Conservation (phyloP, 2,888 invertebrate species). For the Trichopoda pennipes region DNA sequence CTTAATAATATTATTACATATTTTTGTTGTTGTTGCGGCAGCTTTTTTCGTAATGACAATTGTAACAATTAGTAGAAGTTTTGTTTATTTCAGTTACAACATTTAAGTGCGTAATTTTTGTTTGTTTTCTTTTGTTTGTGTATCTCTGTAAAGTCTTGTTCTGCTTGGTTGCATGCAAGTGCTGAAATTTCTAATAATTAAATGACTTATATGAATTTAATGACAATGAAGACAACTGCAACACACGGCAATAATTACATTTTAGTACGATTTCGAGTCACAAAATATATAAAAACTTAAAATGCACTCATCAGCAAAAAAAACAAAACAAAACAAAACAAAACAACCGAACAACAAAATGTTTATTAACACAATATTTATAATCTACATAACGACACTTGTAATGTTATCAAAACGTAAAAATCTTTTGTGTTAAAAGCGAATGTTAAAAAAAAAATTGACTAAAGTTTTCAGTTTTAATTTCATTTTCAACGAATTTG, state of each 20-base stretch:
- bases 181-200: conserved; percentile 69
- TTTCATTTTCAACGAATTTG: conserved; percentile 48
- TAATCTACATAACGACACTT: conserved; percentile 64
- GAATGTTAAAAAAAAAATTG: not conserved
- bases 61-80: conserved; percentile 64
- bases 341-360: conserved; percentile 48
- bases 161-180: conserved; percentile 67
- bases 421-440: conserved; percentile 58
- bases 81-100: conserved; percentile 56
- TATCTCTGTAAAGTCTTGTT: conserved; percentile 36
- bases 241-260: conserved; percentile 56
- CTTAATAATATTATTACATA: conserved; percentile 24
- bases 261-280: conserved; percentile 45
- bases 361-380: conserved; percentile 68
- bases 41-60: conserved; percentile 55
- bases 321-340: conserved; percentile 25
- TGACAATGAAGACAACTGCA: conserved; percentile 69
- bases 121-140: conserved; percentile 5
- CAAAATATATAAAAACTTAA: conserved; percentile 17
- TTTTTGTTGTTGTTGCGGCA: conserved; percentile 10
- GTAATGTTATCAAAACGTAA: conserved; percentile 59
- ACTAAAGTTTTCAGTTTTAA: conserved; percentile 16
- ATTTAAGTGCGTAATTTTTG: conserved; percentile 59
- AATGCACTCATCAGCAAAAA: conserved; percentile 48
- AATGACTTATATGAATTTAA: conserved; percentile 69